Evolutionary conservation across 1,140 invertebrate species (phyloP), one percentile per base, ranked within the genome.

Genomic region (roundworm (Caenorhabditis elegans)): DNA sequence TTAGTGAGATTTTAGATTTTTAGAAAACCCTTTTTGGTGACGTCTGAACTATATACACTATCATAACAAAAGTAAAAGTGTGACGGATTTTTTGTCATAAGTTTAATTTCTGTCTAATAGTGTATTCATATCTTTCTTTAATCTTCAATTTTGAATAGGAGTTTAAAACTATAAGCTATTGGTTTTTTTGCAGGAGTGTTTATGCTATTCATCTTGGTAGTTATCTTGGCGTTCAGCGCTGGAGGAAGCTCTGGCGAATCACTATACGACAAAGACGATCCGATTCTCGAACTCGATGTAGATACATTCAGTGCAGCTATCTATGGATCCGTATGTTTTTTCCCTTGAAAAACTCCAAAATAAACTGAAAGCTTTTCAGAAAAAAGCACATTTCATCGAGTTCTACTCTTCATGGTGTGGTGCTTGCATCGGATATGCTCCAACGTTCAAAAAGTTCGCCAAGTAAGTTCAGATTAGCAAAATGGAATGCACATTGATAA

Each of bases 371-470:
- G 22, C 31, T 70, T 83, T 84, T 46, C 81, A 85, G 85, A 85
- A 85, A 31, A 77, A 77, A 48, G 84, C 85, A 3, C 65, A 76
- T 78, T 85, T 85, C 60, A 51, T 85, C 39, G 85, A 85, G 51
- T 85, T 85, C 46, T 85, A 85, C 78, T 82, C 84, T 13, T 84
- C 81, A 17, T 85, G 84, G 83, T 85, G 85, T 80, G 85, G 85
- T 4, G 79, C 79, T 3, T 85, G 85, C 49, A 82, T 82, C n/a
- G 78, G 51, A 43, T 85, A 85, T 76, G 84, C 84, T 0, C 85
- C 85, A 10, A 85, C 82, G 15, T 85, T 85, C 49, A 82, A 84
- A 49, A 85, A 84, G 60, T 85, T 85, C 28, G 84, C 84, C 1
- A 60, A 51, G 84, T 85, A 31, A 70, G 46, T 47, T 78, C 6